Base-by-base conservation (phyloP, 2,888 invertebrate species). In the Mythimna albipuncta region DNA sequence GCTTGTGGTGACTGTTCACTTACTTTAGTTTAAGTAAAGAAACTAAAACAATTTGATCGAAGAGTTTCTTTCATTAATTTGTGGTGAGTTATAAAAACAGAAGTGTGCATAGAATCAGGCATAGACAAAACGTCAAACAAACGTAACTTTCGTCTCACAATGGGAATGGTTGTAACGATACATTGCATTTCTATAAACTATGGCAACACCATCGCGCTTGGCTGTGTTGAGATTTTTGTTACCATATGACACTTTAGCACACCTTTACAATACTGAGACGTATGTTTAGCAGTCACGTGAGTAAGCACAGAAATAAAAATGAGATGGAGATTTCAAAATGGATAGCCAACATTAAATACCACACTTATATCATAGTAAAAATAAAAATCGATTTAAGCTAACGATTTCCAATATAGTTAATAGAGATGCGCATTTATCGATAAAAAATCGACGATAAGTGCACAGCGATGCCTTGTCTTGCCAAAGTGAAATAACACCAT, bases 71-170 rank as follows among this genome's bases (percentile, higher is more conserved):
- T n/a, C n/a, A n/a, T n/a, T n/a, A n/a, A n/a, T n/a, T n/a, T n/a
- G n/a, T n/a, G 6, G 6, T 35, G 16, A 16, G 0, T 61, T 3
- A 9, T 50, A 52, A 69, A 44, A 54, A 10, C 21, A 74, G 38
- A 32, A 57, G 58, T 65, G 71, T 85, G 90, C 89, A 90, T 84
- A 87, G 89, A 87, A 86, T 35, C 89, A 91, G 90, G 85, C 87
- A 87, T 72, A 7, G 72, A 64, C 21, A 44, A 62, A 73, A 75
- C 57, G 44, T 52, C 50, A 62, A 59, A 63, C 11, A 52, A 69
- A 65, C 47, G 75, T 89, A 87, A 89, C 92, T 93, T 92, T 92
- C 92, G 93, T 91, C 92, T 91, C 90, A 72, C 11, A 50, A 68
- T 69, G 87, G 85, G 86, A 79, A 75, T 75, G 85, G 88, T 81